Percentiles rank a stretch among this genome's conserved stretches.
phyloP scores from a whole-genome alignment of 2,113 vertebrate species.

The Cebidichthys violaceus region DNA sequence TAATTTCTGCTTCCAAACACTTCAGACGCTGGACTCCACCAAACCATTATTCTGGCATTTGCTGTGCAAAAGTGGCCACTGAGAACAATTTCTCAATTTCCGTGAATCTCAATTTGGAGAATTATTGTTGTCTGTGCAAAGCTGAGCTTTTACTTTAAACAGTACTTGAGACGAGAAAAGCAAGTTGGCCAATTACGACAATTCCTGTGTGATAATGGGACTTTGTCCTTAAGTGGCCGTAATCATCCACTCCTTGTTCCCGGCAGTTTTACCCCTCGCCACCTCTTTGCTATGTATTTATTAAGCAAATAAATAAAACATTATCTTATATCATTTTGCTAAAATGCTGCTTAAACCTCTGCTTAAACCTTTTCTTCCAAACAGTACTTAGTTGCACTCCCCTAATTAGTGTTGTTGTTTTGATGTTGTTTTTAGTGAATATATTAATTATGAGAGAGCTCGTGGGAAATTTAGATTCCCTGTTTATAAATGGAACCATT shows the following conservation, averaged over 20 bases:
- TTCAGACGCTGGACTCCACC: background rate
- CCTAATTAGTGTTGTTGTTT: slow-evolving; percentile 65
- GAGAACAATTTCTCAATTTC: slow-evolving; percentile 30
- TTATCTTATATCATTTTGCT: slow-evolving; percentile 45
- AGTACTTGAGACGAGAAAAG: slow-evolving; percentile 12
- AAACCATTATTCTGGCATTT: slow-evolving; percentile 25
- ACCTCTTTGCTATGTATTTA: slow-evolving; percentile 41
- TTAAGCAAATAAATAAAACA: slow-evolving; percentile 55
- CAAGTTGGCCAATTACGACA: slow-evolving; percentile 31
- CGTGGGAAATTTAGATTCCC: slow-evolving; percentile 52
- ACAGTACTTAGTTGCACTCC: slow-evolving; percentile 16
- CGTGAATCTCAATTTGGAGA: slow-evolving; percentile 33
- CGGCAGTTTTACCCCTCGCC: slow-evolving; percentile 6
- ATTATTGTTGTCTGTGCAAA: slow-evolving; percentile 41
- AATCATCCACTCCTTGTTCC: slow-evolving; percentile 31
- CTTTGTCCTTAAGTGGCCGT: slow-evolving; percentile 40
- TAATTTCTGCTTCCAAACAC: slow-evolving; percentile 16
- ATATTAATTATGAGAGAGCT: slow-evolving; percentile 60
- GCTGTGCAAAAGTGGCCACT: slow-evolving; percentile 31
- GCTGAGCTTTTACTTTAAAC: slow-evolving; percentile 31
- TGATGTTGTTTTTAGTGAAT: slow-evolving; percentile 28
- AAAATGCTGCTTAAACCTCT: slow-evolving; percentile 50
- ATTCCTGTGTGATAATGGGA: slow-evolving; percentile 37
- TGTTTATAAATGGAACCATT: slow-evolving; percentile 47
- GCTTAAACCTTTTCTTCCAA: slow-evolving; percentile 43